Base-by-base conservation (phyloP, 2,888 invertebrate species). In the Athetis lepigone region DNA sequence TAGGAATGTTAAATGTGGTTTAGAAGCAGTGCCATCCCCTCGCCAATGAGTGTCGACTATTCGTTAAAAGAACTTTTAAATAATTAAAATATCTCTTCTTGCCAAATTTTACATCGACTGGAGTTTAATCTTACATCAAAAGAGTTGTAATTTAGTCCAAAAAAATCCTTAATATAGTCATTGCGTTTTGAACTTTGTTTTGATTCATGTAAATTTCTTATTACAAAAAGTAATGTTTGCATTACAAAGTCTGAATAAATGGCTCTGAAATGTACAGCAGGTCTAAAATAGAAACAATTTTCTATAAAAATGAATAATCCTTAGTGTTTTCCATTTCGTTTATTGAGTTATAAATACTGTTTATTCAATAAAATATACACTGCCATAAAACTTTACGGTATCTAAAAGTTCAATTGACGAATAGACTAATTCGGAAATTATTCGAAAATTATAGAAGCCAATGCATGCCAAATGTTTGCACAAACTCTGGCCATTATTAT, bases 401-500 rank as follows among this genome's bases (percentile, higher is more conserved):
- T 54, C 40, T 29, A 7, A 54, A 23, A 23, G 46, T 42, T 23
- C 13, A 8, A 51, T 51, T 27, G 8, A 19, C n/a, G 50, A 49
- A 45, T 64, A 75, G 70, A 18, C 9, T 23, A 50, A 19, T 59
- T 52, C 37, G 19, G 19, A 55, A 71, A 67, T 57, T 43, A 74
- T 65, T 50, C 7, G n/a, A 51, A 55, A 6, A n/a, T 66, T 39
- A 70, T 80, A 71, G 63, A 75, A 79, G 84, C 87, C 87, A 86
- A 86, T 75, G 83, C 81, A 84, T 85, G 88, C 88, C 88, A 88
- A 88, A 88, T 65, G 54, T 75, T 77, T 77, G 83, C 85, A 82
- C 83, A 83, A 81, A 64, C 36, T 63, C 64, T 58, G 59, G 62
- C 63, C 65, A 64, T 68, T 51, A 13, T 64, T 27, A 47, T n/a